A percentile compares a stretch with the other conserved stretches of the same genome.
Evolutionary conservation across 2,888 invertebrate genomes (phyloP).

Genomic region (Eilema griseolum): DNA sequence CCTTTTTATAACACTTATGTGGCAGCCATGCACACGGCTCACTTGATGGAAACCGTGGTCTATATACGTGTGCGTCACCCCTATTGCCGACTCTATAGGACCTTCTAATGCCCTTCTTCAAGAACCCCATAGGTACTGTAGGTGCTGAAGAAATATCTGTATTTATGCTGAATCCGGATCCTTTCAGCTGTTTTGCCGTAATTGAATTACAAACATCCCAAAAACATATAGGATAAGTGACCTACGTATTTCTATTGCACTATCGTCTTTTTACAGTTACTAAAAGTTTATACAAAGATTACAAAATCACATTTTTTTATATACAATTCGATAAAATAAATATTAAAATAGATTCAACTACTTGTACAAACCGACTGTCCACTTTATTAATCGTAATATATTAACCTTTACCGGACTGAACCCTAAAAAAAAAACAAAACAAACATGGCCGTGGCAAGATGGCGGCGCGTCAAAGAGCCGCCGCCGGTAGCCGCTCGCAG

Average conservation of each 20-base stretch:
- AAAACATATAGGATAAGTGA: neutral
- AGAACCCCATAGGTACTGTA: too few species aligned
- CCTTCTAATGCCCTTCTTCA: too few species aligned
- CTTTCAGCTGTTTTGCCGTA: neutral
- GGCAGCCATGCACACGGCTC: too few species aligned
- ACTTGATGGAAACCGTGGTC: too few species aligned
- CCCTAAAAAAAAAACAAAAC: slow-evolving; percentile 74
- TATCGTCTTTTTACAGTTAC: neutral
- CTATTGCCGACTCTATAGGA: too few species aligned
- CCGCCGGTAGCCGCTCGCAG: slow-evolving; percentile 81
- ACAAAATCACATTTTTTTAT: neutral
- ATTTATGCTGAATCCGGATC: too few species aligned
- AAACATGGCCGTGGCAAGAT: slow-evolving; percentile 79
- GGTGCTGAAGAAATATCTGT: too few species aligned
- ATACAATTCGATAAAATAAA: slow-evolving; percentile 12
- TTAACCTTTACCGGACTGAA: slow-evolving; percentile 42
- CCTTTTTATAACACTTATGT: too few species aligned
- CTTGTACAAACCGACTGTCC: slow-evolving; percentile 27
- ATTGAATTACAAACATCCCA: neutral
- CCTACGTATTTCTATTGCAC: neutral
- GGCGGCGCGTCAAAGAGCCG: slow-evolving; percentile 79
- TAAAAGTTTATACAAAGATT: neutral
- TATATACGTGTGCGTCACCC: too few species aligned
- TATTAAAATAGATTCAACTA: slow-evolving; percentile 19
- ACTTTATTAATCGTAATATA: slow-evolving; percentile 51